Conservation (phyloP, 2,888 invertebrate species). For the Emmelina monodactyla region DNA sequence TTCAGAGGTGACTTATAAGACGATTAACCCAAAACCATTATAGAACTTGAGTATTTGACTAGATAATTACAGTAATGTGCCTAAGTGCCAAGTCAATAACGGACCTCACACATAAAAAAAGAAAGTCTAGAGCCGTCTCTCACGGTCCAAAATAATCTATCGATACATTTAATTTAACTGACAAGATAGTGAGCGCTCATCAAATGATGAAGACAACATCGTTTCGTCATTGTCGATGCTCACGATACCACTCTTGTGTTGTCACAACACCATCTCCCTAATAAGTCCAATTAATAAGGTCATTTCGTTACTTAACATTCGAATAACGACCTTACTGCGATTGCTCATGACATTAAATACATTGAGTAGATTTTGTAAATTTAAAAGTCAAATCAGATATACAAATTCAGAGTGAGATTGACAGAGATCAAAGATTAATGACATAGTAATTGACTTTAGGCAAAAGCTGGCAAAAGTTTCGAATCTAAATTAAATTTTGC, state of each 20-base stretch:
- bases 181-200: slow-evolving; percentile 65
- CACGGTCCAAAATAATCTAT: slow-evolving; percentile 61
- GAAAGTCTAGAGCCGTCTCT: slow-evolving; percentile 51
- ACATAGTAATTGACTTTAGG: slow-evolving; percentile 22
- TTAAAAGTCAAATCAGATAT: slow-evolving; percentile 30
- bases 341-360: slow-evolving; percentile 23
- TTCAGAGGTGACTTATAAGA: too few relatives aligned
- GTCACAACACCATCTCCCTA: slow-evolving; percentile 65
- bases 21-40: too few relatives aligned
- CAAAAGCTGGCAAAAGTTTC: slow-evolving; percentile 6
- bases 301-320: slow-evolving; percentile 27
- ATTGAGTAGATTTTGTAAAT: slow-evolving; percentile 22
- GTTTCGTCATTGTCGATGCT: slow-evolving; percentile 66
- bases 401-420: slow-evolving; percentile 45
- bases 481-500: too few relatives aligned
- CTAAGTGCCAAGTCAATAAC: slow-evolving; percentile 37
- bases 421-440: slow-evolving; percentile 64
- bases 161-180: slow-evolving; percentile 66
- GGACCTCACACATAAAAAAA: slow-evolving; percentile 49
- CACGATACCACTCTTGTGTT: slow-evolving; percentile 64
- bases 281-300: slow-evolving; percentile 64
- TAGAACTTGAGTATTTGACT: slow-evolving; percentile 24
- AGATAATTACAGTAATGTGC: slow-evolving; percentile 37
- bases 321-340: slow-evolving; percentile 37
- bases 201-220: slow-evolving; percentile 66